A percentile compares a stretch with the other conserved stretches of the same genome.
These are phyloP conservation scores for Carettochelys insculpta DNA, from an alignment of 2,113 vertebrate species.

Conservation along the genomic window DNA sequence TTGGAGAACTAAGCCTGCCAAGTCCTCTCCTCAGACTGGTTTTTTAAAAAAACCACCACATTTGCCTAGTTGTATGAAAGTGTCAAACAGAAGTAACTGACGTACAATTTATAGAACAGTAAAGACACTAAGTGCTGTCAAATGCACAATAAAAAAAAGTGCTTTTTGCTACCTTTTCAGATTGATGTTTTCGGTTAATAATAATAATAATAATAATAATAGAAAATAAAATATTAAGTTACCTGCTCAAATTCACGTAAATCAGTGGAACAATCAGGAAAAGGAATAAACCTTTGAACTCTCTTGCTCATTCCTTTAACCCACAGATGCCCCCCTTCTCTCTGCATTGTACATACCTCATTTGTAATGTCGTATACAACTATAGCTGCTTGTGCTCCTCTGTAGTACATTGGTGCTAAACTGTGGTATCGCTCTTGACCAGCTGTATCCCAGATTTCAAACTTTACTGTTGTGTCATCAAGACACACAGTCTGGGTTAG, in stretches of 20 bases:
- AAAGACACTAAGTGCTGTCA: neutral
- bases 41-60: neutral
- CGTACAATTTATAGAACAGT: neutral
- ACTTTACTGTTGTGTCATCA: constrained; percentile 98
- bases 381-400: constrained; percentile 98
- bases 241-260: neutral
- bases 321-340: neutral
- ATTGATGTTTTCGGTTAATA: neutral
- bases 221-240: accelerated
- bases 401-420: constrained; percentile 99
- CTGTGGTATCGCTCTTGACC: constrained; percentile 99
- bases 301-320: neutral
- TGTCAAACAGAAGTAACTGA: neutral
- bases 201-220: neutral
- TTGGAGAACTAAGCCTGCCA: neutral
- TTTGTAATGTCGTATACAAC: constrained; percentile 99
- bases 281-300: neutral
- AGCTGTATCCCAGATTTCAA: constrained; percentile 99
- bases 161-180: neutral
- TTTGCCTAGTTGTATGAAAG: neutral
- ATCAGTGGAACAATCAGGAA: neutral
- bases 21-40: neutral
- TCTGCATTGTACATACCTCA: constrained; percentile 81
- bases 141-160: neutral
- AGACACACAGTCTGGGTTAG: constrained; percentile 99